Conservation (phyloP, 1,140 invertebrate species). For the Meloidogyne hapla region DNA sequence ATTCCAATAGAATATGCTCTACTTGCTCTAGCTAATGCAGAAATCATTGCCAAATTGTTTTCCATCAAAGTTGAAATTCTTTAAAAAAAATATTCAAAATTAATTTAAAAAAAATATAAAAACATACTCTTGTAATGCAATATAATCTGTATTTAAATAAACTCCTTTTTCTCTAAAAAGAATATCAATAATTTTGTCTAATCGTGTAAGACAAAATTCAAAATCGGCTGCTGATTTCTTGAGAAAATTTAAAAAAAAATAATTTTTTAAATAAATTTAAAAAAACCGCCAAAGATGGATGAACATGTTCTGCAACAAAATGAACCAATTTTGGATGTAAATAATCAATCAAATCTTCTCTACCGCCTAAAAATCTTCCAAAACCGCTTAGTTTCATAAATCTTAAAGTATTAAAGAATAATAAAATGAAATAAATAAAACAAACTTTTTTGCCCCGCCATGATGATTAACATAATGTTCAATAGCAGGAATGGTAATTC, state of each 20-base stretch:
- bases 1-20: constrained; percentile 61
- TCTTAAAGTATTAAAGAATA: constrained; percentile 25
- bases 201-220: background rate
- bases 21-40: constrained; percentile 54
- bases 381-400: constrained; percentile 27
- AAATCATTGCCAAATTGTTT: constrained; percentile 50
- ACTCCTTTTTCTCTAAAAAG: constrained; percentile 47
- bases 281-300: constrained; percentile 56
- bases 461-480: constrained; percentile 44
- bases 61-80: constrained; percentile 49
- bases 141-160: constrained; percentile 52
- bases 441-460: constrained; percentile 26
- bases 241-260: background rate
- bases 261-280: constrained; percentile 20
- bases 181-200: constrained; percentile 31
- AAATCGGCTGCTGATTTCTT: background rate
- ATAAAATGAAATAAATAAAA: constrained; percentile 29
- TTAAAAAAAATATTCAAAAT: constrained; percentile 7
- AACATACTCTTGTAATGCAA: constrained; percentile 35
- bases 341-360: constrained; percentile 26
- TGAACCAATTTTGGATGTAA: constrained; percentile 50
- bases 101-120: background rate
- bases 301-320: constrained; percentile 62
- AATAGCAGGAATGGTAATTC: constrained; percentile 41
- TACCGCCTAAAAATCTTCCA: constrained; percentile 15